Evolutionary conservation across 2,888 invertebrate genomes (phyloP), one percentile per base, ranked within the genome.

Genomic region (Scelioninae gen. 2): DNA sequence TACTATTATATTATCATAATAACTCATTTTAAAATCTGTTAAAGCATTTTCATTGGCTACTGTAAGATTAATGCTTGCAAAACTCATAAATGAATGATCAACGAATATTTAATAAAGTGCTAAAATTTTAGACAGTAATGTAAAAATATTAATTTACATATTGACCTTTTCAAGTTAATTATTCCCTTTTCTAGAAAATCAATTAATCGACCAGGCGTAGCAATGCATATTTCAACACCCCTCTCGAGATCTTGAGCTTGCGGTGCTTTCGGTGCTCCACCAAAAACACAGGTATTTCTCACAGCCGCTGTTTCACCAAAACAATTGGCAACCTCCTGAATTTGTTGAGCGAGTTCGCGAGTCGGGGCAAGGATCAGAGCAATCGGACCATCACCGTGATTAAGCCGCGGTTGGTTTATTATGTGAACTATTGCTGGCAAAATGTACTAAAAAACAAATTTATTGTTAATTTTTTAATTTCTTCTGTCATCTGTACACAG

Each of bases 211-310:
- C 98, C 98, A 2, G 98, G 98, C 11, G 98, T 98, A 0, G 98
- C 98, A 77, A 98, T 97, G 74, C 96, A 92, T 81, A 98, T 96
- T 87, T 98, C 97, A 52, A 96, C 95, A 11, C 97, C 97, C 74
- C 94, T 89, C 86, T 94, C 94, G 65, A 96, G 86, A 82, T 93
- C 92, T 63, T 93, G 89, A 0, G 94, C 93, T 84, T 98, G 98
- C 6, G 95, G 95, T 28, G 95, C 96, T 86, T 97, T 98, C 0
- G 97, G 96, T 0, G 98, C 97, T n/a, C 98, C 98, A 43, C 98
- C 98, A 86, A 98, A 99, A 37, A 98, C 92, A 84, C 98, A 98
- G 0, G 96, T 96, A 86, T 96, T 96, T 39, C 95, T 90, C 28
- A 97, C 93, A 80, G 92, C 91, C 16, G 96, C 95, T 68, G 93